Evolutionary conservation across 2,797 vertebrate species (phyloP).

Genomic region (Cottoperca gobio): DNA sequence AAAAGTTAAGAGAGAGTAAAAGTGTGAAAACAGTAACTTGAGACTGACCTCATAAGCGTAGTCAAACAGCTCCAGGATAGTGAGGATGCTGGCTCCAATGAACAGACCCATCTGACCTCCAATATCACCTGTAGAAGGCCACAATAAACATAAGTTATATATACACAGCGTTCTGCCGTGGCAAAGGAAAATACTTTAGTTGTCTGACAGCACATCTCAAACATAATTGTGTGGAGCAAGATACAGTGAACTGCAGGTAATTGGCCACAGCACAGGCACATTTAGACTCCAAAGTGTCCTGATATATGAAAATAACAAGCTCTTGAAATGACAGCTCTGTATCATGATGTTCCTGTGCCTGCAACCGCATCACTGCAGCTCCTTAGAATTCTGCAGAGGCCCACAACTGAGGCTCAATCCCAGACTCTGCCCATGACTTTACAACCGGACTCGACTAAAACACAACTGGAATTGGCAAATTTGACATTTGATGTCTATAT

Average conservation of each 20-base stretch:
- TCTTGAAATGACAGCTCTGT: background rate
- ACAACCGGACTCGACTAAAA: background rate
- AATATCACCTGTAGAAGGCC: slow-evolving; percentile 89
- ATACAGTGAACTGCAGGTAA: background rate
- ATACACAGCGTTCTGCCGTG: background rate
- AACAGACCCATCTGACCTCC: slow-evolving; percentile 98
- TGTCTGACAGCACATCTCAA: background rate
- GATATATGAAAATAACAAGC: background rate
- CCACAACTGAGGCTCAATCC: too few relatives aligned
- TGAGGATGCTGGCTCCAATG: slow-evolving; percentile 97
- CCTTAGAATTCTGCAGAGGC: background rate
- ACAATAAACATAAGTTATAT: background rate
- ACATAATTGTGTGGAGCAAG: background rate
- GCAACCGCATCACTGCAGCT: background rate
- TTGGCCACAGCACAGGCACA: background rate
- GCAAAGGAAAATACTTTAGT: background rate
- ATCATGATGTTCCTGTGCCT: background rate
- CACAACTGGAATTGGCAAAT: background rate
- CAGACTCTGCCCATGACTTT: too few relatives aligned
- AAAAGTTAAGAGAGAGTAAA: slow-evolving; percentile 1
- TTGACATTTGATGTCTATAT: background rate
- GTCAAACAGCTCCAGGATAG: slow-evolving; percentile 97
- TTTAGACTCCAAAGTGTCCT: background rate
- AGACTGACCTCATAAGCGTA: slow-evolving; percentile 94
- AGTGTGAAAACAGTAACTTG: background rate